Evolutionary conservation across 2,888 invertebrate species (phyloP).

Genomic region (Lagria hirta): DNA sequence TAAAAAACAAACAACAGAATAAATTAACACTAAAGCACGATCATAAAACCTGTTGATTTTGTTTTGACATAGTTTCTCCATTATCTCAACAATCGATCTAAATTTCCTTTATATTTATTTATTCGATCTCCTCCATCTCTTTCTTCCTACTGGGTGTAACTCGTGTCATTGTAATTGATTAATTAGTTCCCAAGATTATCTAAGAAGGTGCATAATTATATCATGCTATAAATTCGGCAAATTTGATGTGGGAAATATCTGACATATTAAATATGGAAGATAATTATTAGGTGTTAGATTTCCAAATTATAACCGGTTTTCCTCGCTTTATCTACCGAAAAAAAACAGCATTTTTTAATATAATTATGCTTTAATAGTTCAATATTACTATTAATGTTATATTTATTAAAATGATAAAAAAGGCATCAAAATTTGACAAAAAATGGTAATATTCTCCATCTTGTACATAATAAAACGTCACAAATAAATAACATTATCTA

Average conservation of each 20-base stretch:
- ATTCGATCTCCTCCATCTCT: conserved; percentile 1
- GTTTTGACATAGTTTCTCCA: conserved; percentile 14
- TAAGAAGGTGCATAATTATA: background rate
- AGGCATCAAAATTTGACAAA: too few species aligned
- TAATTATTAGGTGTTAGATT: too few species aligned
- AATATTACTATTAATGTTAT: too few species aligned
- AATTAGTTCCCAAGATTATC: conserved; percentile 16
- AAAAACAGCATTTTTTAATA: too few species aligned
- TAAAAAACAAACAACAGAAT: conserved; percentile 7
- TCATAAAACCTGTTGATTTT: conserved; percentile 18
- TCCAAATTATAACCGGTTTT: too few species aligned
- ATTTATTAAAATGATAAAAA: too few species aligned
- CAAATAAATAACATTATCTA: too few species aligned
- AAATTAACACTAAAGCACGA: conserved; percentile 15
- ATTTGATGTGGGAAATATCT: conserved; percentile 11
- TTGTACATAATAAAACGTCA: too few species aligned
- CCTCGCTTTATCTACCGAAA: too few species aligned
- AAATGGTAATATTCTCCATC: too few species aligned
- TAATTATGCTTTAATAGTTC: too few species aligned
- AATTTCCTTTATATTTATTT: conserved; percentile 6
- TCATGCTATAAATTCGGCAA: conserved; percentile 6
- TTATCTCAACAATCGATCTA: conserved; percentile 17
- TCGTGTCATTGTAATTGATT: conserved; percentile 14
- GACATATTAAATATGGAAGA: conserved; percentile 10
- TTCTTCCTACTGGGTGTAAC: conserved; percentile 11